Evolutionary conservation across 1,140 invertebrate genomes (phyloP), one percentile per base, ranked within the genome.

Genomic region (Melipona quadrifasciata): DNA sequence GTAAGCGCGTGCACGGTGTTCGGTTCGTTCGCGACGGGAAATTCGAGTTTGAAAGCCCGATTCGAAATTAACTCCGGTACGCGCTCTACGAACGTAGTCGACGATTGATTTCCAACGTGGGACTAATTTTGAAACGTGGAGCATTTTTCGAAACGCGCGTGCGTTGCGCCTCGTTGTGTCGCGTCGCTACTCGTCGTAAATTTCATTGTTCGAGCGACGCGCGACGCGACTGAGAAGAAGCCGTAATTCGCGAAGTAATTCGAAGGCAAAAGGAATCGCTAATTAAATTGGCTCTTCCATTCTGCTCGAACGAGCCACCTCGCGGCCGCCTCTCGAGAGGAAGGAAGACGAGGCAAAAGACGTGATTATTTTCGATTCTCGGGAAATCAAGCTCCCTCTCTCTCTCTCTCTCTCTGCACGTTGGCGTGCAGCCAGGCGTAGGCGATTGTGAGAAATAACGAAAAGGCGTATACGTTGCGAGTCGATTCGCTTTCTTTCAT

Each of bases 331-430:
- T n/a, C n/a, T n/a, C 3, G 53, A n/a, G 8, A 61, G 81, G 39
- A 61, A 64, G 19, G 24, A 61, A 31, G 53, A 65, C 31, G 31
- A 31, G 31, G 31, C 64, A 47, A 61, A 71, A 72, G 34, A 67
- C 72, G 70, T 64, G 86, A 91, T 91, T 88, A 90, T 89, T 91
- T 90, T 90, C 87, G 86, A 90, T 90, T 91, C 80, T 91, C 73
- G 86, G 75, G 71, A 71, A 82, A 81, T 34, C 85, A 83, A 80
- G 73, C 39, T 73, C 53, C 68, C 39, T 47, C 39, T 47, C 39
- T 47, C 39, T 39, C 39, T 47, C 31, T 31, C 39, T 47, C 39
- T 47, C 39, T 47, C 8, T 47, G 39, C 64, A 31, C 10, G 53
- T 71, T 87, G 80, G 89, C 81, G 58, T 57, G n/a, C 71, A 70